A percentile compares a stretch with the other conserved stretches of the same genome.
Evolutionary conservation across 2,888 invertebrate species (phyloP).

Genomic region (Ethmia dodecea): DNA sequence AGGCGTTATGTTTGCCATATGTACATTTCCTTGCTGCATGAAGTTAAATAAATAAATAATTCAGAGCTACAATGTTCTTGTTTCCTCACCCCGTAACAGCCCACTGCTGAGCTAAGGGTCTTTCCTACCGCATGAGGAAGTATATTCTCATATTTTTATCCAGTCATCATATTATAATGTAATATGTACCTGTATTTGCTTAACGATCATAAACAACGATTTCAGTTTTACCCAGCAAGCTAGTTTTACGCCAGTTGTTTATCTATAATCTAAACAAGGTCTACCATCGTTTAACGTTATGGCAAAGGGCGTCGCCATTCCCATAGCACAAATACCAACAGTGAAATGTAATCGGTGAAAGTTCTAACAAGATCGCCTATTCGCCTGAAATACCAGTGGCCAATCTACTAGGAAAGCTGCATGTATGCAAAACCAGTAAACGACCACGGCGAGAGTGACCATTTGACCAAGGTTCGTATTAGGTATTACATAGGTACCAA

Average conservation of each 20-base stretch:
- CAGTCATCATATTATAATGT: too few relatives aligned
- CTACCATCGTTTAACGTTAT: slow-evolving; percentile 41
- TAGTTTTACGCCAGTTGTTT: slow-evolving; percentile 10
- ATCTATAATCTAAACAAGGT: slow-evolving; percentile 32
- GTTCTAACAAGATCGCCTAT: slow-evolving; percentile 39
- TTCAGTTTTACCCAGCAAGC: background rate
- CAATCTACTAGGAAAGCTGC: slow-evolving; percentile 33
- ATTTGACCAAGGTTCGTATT: background rate
- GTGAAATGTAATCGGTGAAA: slow-evolving; percentile 65
- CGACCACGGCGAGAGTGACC: slow-evolving; percentile 22
- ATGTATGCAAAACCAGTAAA: slow-evolving; percentile 28
- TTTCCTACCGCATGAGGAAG: too few relatives aligned
- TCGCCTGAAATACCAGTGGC: slow-evolving; percentile 58
- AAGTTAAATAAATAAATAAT: too few relatives aligned
- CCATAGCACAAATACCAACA: slow-evolving; percentile 63
- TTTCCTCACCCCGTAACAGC: too few relatives aligned
- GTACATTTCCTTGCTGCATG: too few relatives aligned
- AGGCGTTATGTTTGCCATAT: too few relatives aligned
- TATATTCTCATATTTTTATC: too few relatives aligned
- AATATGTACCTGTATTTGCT: too few relatives aligned
- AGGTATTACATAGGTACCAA: too few relatives aligned
- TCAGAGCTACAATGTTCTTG: too few relatives aligned
- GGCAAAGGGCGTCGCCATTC: slow-evolving; percentile 45
- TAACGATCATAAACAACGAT: too few relatives aligned
- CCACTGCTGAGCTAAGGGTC: too few relatives aligned